phyloP scores from a whole-genome alignment of 2,113 vertebrate species.

The Alces alces region DNA sequence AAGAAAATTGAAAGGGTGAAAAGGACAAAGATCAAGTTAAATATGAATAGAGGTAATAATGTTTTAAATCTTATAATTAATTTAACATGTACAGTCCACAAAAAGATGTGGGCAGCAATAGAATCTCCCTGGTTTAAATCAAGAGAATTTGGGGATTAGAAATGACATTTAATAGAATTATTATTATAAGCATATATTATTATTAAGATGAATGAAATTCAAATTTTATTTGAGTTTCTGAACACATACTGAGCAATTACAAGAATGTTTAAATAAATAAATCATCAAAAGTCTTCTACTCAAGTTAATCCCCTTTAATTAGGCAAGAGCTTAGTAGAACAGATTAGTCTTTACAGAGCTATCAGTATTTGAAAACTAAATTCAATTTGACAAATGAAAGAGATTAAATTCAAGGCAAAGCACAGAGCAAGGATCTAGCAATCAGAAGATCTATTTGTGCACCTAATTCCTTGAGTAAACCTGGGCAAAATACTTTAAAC shows the following conservation, averaged over 20 bases:
- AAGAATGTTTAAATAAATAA: constrained; percentile 51
- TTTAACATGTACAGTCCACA: constrained; percentile 54
- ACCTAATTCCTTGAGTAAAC: not conserved
- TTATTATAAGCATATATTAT: constrained; percentile 44
- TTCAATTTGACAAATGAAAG: constrained; percentile 35
- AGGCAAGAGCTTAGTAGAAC: constrained; percentile 32
- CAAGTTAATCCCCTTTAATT: constrained; percentile 54
- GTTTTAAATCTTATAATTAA: constrained; percentile 60
- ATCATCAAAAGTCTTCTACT: constrained; percentile 31
- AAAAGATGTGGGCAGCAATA: constrained; percentile 44
- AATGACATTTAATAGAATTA: constrained; percentile 65
- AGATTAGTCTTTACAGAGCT: constrained; percentile 32
- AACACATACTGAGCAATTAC: constrained; percentile 34
- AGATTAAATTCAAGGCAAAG: constrained; percentile 40
- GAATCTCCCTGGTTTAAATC: constrained; percentile 58
- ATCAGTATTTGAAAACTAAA: constrained; percentile 51
- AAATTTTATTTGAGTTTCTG: constrained; percentile 51
- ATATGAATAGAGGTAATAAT: constrained; percentile 47
- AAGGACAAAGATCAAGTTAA: constrained; percentile 64
- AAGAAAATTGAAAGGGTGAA: constrained; percentile 55
- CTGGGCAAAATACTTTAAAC: not conserved
- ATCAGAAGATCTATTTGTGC: not conserved
- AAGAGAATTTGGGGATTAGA: constrained; percentile 40
- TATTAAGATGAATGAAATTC: constrained; percentile 59
- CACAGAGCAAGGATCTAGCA: not conserved